Evolutionary conservation across 2,797 vertebrate species (phyloP), one percentile per base, ranked within the genome.

Genomic region (Hipposideros larvatus): DNA sequence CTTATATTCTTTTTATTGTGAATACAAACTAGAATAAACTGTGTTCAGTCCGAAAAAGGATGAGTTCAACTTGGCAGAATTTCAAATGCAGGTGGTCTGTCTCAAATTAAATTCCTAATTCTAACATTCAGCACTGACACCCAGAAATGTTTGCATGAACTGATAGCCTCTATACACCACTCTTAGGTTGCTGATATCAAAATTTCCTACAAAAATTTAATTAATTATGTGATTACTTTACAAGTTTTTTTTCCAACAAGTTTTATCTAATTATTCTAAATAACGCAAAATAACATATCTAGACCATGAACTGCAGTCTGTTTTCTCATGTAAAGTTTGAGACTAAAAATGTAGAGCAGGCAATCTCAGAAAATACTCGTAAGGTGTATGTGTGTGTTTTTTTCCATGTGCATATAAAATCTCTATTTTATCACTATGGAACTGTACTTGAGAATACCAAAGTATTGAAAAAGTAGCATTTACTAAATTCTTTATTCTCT

Each of bases 51-150:
- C 1, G 2, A 26, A 92, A 91, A 93, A 89, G 6, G 31, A 34
- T 59, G 24, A 86, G 10, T 71, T 75, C 83, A 37, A 46, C 4
- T 46, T 87, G 53, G 22, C 18, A 94, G 28, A 9, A 91, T 83
- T 87, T 91, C 19, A 91, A 91, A 91, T 83, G 11, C 18, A 78
- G 34, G 34, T 73, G 51, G 13, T 48, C 0, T 11, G 4, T 63
- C 61, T 48, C 51, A 77, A 95, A 90, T 87, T 92, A 92, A 93
- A 51, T 68, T 71, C 28, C 26, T 66, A 66, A 71, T 85, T 92
- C 41, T 90, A 46, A 53, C n/a, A 59, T 21, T 11, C 4, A 93
- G 19, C 8, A 28, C 59, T 53, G 77, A 92, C 10, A 43, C 5
- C n/a, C 65, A 11, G 16, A 75, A 95, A 70, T 59, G 9, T 51